These are phyloP conservation scores for Cordilura impudica DNA, from an alignment of 2,888 invertebrate species.

Conservation along the genomic window DNA sequence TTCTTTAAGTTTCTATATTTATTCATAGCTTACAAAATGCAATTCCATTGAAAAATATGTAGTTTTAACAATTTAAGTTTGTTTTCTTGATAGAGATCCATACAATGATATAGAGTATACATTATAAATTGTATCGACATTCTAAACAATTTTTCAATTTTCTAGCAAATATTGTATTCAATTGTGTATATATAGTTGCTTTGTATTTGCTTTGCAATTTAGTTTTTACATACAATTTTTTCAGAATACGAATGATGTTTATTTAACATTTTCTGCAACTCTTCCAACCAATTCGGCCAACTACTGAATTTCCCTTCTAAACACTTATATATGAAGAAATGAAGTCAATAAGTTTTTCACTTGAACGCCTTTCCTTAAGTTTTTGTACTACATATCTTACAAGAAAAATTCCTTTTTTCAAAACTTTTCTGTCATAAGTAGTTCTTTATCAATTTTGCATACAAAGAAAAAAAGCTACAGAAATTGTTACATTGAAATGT, in stretches of 20 bases:
- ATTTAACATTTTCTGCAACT: slow-evolving; percentile 34
- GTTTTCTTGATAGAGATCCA: no score
- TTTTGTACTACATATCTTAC: no score
- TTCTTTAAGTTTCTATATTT: no score
- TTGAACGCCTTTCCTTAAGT: slow-evolving; percentile 52
- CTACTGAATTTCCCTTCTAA: background rate
- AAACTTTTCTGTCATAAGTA: slow-evolving; percentile 7
- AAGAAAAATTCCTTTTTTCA: background rate
- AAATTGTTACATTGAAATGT: slow-evolving; percentile 59
- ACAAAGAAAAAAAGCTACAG: slow-evolving; percentile 2
- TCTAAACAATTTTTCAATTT: background rate
- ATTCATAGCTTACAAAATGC: no score
- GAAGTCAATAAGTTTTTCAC: slow-evolving; percentile 55
- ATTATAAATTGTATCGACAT: background rate
- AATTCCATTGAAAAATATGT: no score
- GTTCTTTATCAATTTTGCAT: slow-evolving; percentile 4
- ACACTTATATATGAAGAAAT: slow-evolving; percentile 5
- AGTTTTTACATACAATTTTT: slow-evolving; percentile 30
- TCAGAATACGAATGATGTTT: slow-evolving; percentile 33
- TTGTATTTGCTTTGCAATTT: background rate
- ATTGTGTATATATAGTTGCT: slow-evolving; percentile 10
- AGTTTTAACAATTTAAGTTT: no score
- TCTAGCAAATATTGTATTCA: slow-evolving; percentile 13
- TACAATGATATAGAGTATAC: no score
- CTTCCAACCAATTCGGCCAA: background rate